Percentiles rank a stretch among this genome's conserved stretches.
Conservation (phyloP, 1,140 invertebrate genomes). For the Glomeris maerens region DNA sequence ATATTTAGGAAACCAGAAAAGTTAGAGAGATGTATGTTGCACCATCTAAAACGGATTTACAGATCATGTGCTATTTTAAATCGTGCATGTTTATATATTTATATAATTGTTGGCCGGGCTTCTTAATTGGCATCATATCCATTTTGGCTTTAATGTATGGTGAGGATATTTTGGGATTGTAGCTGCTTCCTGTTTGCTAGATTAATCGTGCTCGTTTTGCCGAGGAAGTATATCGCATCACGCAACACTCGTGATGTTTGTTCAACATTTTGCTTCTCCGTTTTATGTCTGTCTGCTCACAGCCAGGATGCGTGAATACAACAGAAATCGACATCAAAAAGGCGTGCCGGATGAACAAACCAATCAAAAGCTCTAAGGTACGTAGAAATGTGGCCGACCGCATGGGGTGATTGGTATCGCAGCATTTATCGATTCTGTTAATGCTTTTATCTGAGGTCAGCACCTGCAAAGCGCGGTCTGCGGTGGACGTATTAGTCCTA, state of each 20-base stretch:
- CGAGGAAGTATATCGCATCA: too few species aligned
- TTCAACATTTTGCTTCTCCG: too few species aligned
- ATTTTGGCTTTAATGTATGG: too few species aligned
- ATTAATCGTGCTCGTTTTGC: too few species aligned
- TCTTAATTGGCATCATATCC: too few species aligned
- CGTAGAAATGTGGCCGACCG: slow-evolving; percentile 16
- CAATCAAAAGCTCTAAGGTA: slow-evolving; percentile 33
- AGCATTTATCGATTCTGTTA: slow-evolving; percentile 11
- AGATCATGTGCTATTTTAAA: too few species aligned
- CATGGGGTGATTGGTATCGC: neutral
- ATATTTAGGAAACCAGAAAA: too few species aligned
- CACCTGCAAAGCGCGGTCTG: slow-evolving; percentile 35
- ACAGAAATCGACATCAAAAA: slow-evolving; percentile 98
- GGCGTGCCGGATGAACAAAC: slow-evolving; percentile 62
- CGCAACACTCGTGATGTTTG: too few species aligned
- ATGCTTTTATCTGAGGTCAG: slow-evolving; percentile 34
- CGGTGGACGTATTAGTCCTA: slow-evolving; percentile 45
- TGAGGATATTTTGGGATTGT: too few species aligned
- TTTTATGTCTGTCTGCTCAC: slow-evolving; percentile 18
- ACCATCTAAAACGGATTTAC: too few species aligned
- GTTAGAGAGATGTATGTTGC: too few species aligned
- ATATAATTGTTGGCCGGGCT: neutral
- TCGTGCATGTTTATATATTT: neutral
- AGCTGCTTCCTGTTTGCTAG: too few species aligned
- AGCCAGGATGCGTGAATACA: slow-evolving; percentile 97